These are phyloP conservation scores for Sitodiplosis mosellana DNA, from an alignment of 1,140 invertebrate species.

Conservation along the genomic window DNA sequence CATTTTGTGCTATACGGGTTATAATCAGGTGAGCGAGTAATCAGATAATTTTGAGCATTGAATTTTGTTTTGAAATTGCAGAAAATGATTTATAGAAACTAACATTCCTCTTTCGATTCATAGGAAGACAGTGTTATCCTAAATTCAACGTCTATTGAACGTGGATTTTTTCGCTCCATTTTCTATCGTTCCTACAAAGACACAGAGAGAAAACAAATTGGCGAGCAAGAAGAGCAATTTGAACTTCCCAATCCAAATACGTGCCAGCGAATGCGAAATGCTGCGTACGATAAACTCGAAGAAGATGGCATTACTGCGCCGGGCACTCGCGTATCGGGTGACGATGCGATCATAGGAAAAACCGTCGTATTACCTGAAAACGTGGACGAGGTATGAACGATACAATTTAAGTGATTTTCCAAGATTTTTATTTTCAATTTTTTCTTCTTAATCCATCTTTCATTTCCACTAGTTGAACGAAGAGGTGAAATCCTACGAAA, in stretches of 20 bases:
- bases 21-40: slow-evolving; percentile 50
- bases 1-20: slow-evolving; percentile 96
- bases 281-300: slow-evolving; percentile 95
- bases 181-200: slow-evolving; percentile 99
- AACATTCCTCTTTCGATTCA: not conserved
- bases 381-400: slow-evolving; percentile 61
- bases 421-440: not conserved
- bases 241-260: slow-evolving; percentile 90
- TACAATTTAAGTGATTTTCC: slow-evolving; percentile 3
- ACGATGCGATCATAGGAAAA: slow-evolving; percentile 98
- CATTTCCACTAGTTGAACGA: slow-evolving; percentile 49
- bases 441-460: not conserved
- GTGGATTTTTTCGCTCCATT: slow-evolving; percentile 94
- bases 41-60: not conserved
- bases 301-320: slow-evolving; percentile 98
- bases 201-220: slow-evolving; percentile 81
- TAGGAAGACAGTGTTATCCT: slow-evolving; percentile 98
- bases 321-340: slow-evolving; percentile 92
- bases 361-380: slow-evolving; percentile 92
- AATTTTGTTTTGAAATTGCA: too few species aligned
- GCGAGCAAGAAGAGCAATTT: slow-evolving; percentile 94
- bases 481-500: slow-evolving; percentile 72
- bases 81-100: not conserved
- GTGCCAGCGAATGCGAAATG: slow-evolving; percentile 93
- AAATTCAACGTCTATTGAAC: slow-evolving; percentile 93